A percentile compares a stretch with the other conserved stretches of the same genome.
These are phyloP conservation scores for Alligator mississippiensis DNA, from an alignment of 2,113 vertebrate genomes.

Conservation along the genomic window DNA sequence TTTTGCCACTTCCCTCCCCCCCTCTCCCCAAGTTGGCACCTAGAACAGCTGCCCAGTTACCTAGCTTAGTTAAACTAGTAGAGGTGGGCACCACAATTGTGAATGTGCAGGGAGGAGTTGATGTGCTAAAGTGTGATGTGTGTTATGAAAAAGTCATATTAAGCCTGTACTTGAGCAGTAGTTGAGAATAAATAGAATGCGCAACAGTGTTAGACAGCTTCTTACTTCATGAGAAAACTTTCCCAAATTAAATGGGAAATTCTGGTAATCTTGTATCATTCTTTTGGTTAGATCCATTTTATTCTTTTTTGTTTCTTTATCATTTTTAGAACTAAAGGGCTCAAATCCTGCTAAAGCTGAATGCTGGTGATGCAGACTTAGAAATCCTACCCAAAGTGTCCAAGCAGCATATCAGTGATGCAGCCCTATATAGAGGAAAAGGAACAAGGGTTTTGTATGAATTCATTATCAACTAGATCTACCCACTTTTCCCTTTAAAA, in stretches of 20 bases:
- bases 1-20: too few species aligned
- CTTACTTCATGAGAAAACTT: not conserved
- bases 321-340: not conserved
- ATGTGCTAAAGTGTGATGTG: rapidly evolving
- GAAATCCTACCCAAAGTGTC: not conserved
- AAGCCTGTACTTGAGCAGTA: not conserved
- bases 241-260: not conserved
- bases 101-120: not conserved
- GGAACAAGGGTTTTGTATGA: not conserved
- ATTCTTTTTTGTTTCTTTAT: not conserved
- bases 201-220: not conserved
- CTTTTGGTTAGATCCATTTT: not conserved
- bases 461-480: not conserved
- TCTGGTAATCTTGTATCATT: not conserved
- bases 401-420: not conserved
- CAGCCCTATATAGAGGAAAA: not conserved
- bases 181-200: not conserved
- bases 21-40: too few species aligned
- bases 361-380: too few species aligned
- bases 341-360: not conserved
- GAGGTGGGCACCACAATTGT: not conserved
- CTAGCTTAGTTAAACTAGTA: too few species aligned
- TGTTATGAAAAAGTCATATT: not conserved
- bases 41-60: too few species aligned
- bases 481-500: not conserved